Percentiles rank a stretch among this genome's conserved stretches.
These are phyloP conservation scores for Mycteria americana DNA, from an alignment of 2,797 vertebrate genomes.

Conservation along the genomic window DNA sequence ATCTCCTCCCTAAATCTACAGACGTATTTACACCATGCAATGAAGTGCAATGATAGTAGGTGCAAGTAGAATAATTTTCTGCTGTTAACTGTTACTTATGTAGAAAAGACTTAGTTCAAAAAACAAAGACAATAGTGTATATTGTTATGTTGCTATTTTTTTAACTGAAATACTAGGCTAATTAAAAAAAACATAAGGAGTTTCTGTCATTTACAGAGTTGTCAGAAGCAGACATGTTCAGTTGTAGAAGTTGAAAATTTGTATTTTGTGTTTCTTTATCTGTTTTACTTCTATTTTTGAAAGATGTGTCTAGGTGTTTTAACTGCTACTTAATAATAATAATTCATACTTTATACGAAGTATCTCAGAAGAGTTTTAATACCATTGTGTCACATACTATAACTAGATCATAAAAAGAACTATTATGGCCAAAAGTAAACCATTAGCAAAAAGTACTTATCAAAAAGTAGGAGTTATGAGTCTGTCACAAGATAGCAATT, in stretches of 20 bases:
- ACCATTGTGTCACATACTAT: background rate
- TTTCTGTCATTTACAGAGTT: background rate
- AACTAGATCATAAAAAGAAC: background rate
- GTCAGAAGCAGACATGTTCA: background rate
- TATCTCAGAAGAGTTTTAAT: background rate
- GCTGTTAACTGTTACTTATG: background rate
- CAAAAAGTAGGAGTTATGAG: background rate
- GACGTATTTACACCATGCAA: background rate
- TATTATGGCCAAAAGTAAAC: background rate
- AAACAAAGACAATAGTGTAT: background rate
- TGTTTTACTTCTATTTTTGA: background rate
- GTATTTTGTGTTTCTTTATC: background rate
- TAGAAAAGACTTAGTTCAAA: background rate
- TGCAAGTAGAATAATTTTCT: background rate
- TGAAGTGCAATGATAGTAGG: background rate
- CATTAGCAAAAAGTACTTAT: background rate
- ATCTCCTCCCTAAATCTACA: background rate
- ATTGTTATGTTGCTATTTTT: background rate
- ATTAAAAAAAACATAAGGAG: background rate
- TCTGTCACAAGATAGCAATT: background rate
- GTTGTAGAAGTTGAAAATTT: background rate
- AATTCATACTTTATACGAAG: background rate
- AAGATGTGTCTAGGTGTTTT: background rate
- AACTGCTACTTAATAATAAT: background rate
- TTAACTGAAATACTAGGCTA: background rate